phyloP scores from a whole-genome alignment of 2,797 vertebrate genomes.

The Delichon dasypus region DNA sequence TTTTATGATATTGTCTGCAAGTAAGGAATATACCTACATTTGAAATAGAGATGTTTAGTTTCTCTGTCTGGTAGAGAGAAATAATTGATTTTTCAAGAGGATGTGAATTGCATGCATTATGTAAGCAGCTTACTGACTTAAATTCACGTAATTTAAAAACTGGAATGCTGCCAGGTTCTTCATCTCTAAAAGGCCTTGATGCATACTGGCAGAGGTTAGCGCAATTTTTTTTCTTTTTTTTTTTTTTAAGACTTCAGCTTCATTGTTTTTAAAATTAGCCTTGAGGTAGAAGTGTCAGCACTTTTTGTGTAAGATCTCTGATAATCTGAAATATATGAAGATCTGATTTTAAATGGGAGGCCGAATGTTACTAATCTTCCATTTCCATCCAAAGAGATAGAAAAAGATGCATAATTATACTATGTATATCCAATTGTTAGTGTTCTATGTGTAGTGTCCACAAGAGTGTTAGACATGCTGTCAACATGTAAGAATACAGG shows the following conservation, averaged over 20 bases:
- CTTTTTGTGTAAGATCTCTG: background rate
- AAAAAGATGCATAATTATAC: background rate
- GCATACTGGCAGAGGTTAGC: background rate
- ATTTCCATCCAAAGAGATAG: background rate
- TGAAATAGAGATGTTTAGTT: background rate
- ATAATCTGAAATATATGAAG: background rate
- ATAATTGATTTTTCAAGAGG: background rate
- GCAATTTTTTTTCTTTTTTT: background rate
- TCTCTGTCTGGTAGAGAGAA: background rate
- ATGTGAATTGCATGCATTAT: background rate
- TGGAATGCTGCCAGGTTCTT: slow-evolving; percentile 4
- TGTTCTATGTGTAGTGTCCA: background rate
- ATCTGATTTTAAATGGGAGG: background rate
- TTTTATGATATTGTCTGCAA: background rate
- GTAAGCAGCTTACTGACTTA: slow-evolving; percentile 2
- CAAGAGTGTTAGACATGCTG: background rate
- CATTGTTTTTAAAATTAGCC: background rate
- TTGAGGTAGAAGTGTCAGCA: background rate
- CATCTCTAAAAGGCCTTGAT: background rate
- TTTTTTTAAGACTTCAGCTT: background rate
- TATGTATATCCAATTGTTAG: background rate
- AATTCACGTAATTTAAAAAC: background rate
- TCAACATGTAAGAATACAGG: background rate
- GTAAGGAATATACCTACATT: background rate
- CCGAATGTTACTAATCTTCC: background rate